Evolutionary conservation across 2,113 vertebrate genomes (phyloP).

Genomic region (Marcusenius ussheri): DNA sequence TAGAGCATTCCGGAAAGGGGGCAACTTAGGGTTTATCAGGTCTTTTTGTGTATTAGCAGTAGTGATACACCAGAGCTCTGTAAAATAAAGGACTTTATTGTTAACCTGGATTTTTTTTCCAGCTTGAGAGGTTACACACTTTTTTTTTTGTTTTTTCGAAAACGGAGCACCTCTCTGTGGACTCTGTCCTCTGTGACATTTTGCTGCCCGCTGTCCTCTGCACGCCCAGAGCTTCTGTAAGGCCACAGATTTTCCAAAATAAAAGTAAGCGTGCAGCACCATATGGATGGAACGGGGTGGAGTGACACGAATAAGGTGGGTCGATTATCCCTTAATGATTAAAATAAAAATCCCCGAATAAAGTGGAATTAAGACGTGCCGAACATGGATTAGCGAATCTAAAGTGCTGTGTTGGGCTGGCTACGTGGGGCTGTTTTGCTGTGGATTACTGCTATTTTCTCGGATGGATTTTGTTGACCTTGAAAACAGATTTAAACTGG

Average conservation of each 20-base stretch:
- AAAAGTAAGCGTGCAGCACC: neutral
- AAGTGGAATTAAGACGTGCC: neutral
- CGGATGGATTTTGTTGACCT: conserved; percentile 44
- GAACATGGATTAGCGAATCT: conserved; percentile 14
- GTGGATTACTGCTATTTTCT: conserved; percentile 30
- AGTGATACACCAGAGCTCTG: neutral
- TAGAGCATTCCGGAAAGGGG: neutral
- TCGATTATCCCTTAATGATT: neutral
- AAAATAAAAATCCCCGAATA: conserved; percentile 1
- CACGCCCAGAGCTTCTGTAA: neutral
- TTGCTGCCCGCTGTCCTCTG: neutral
- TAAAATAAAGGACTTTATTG: neutral
- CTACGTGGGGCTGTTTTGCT: conserved; percentile 24
- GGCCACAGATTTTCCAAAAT: neutral
- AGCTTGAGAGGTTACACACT: neutral
- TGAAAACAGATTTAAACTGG: conserved; percentile 42
- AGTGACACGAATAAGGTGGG: neutral
- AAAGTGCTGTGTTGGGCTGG: neutral
- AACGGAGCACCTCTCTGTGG: neutral
- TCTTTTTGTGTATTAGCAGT: neutral
- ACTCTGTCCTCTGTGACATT: neutral
- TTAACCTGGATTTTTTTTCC: neutral
- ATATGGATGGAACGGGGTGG: neutral
- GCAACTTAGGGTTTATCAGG: neutral
- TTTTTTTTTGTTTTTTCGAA: neutral